phyloP scores from a whole-genome alignment of 1,140 invertebrate species.

The Bombus affinis region DNA sequence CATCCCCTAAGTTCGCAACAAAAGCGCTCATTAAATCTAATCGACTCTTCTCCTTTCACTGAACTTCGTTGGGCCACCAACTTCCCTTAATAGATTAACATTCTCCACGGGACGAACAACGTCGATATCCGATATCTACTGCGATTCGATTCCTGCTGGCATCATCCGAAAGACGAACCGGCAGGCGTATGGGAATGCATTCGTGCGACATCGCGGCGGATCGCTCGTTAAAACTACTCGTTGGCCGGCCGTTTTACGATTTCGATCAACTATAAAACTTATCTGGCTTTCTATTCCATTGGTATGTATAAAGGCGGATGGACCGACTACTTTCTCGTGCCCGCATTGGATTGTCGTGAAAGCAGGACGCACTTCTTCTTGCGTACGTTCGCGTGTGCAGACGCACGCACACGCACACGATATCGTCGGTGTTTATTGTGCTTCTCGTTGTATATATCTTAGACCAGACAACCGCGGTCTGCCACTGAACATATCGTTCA shows the following conservation, averaged over 20 bases:
- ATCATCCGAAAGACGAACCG: too few relatives aligned
- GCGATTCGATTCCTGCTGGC: too few relatives aligned
- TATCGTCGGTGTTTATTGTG: conserved; percentile 61
- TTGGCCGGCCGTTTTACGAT: conserved; percentile 70
- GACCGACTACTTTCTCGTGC: conserved; percentile 76
- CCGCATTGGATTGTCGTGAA: conserved; percentile 78
- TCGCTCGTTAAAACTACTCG: conserved; percentile 59
- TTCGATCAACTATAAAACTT: conserved; percentile 78
- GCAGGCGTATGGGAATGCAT: too few relatives aligned
- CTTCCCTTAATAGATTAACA: background rate
- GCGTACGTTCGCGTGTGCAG: conserved; percentile 33
- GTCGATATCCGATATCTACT: background rate
- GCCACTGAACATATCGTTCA: background rate
- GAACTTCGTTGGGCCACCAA: background rate
- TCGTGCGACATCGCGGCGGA: background rate
- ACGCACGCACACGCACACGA: conserved; percentile 12
- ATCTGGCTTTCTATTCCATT: conserved; percentile 76
- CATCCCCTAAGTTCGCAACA: background rate
- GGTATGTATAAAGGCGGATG: conserved; percentile 78
- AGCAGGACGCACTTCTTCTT: conserved; percentile 79
- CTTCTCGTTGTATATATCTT: conserved; percentile 60
- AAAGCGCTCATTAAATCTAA: background rate
- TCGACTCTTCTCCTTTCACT: background rate
- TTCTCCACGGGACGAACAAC: background rate
- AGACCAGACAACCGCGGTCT: conserved; percentile 7